Evolutionary conservation across 2,113 vertebrate genomes (phyloP), one percentile per base, ranked within the genome.

Genomic region (Thalassoma bifasciatum): DNA sequence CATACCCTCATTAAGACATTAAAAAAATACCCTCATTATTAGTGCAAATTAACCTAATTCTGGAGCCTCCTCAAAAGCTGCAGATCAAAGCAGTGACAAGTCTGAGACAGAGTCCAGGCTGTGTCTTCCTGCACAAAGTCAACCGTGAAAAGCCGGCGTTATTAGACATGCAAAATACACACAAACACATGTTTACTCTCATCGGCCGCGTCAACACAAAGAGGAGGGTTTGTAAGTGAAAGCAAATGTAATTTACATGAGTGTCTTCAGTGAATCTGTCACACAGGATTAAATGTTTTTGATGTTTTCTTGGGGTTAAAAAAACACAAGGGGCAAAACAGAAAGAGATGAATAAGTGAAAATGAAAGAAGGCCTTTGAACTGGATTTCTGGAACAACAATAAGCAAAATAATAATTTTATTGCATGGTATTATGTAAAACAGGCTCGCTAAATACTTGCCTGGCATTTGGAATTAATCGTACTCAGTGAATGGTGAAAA

Each of bases 41-140:
- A 63, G 80, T 66, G 72, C 87, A 91, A 91, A 93, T 92, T 66
- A 93, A 91, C 89, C 88, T 89, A 77, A 86, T 92, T 92, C 76
- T 2, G 66, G 66, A 65, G 73, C 42, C 52, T 69, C 44, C 38
- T 34, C 34, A 62, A 75, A 62, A 52, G 66, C 23, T 51, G 26
- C 17, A 30, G 65, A 82, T 86, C 71, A 82, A 69, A 77, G 76
- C 51, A 1, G 37, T 77, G 86, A 86, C 85, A 67, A 84, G 68
- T 73, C 75, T 84, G 84, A 62, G 83, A 85, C 78, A 64, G 71
- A 77, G 40, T 71, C 79, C 82, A 86, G 82, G 60, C 72, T 67
- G 79, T 71, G 54, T 89, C 67, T 72, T 72, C 46, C 62, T 72
- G 61, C 54, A 67, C 56, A 84, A 85, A 87, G 56, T 86, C 86